A percentile compares a stretch with the other conserved stretches of the same genome.
Evolutionary conservation across 2,797 vertebrate genomes (phyloP).

Genomic region (Potorous gilbertii): DNA sequence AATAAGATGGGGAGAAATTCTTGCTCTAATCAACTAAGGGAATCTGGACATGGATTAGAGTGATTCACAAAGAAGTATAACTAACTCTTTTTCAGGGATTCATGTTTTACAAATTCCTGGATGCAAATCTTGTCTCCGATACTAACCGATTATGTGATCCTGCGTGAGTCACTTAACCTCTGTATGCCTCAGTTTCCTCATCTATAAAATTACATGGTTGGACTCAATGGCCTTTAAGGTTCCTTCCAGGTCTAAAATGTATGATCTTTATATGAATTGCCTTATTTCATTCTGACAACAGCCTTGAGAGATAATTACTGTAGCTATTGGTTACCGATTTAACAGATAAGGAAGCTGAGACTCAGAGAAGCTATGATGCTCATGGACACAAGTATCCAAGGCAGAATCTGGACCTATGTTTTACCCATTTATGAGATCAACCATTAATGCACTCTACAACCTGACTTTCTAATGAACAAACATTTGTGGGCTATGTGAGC

Average conservation of each 20-base stretch:
- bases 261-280: neutral
- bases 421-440: neutral
- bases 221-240: neutral
- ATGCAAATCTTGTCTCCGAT: neutral
- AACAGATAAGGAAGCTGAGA: neutral
- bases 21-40: slow-evolving; percentile 67
- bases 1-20: slow-evolving; percentile 62
- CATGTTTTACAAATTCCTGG: neutral
- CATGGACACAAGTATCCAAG: neutral
- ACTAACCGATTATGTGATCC: neutral
- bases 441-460: neutral
- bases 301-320: neutral
- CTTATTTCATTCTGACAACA: neutral
- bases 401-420: neutral
- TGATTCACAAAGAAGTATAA: neutral
- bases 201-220: neutral
- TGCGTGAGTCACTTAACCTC: neutral
- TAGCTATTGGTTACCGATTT: neutral
- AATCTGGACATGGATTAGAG: slow-evolving; percentile 53
- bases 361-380: neutral
- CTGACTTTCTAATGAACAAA: neutral
- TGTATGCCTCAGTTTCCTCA: neutral
- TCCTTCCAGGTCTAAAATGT: neutral
- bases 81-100: neutral
- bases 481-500: neutral